phyloP scores from a whole-genome alignment of 2,113 vertebrate species.

The Paradoxurus hermaphroditus region DNA sequence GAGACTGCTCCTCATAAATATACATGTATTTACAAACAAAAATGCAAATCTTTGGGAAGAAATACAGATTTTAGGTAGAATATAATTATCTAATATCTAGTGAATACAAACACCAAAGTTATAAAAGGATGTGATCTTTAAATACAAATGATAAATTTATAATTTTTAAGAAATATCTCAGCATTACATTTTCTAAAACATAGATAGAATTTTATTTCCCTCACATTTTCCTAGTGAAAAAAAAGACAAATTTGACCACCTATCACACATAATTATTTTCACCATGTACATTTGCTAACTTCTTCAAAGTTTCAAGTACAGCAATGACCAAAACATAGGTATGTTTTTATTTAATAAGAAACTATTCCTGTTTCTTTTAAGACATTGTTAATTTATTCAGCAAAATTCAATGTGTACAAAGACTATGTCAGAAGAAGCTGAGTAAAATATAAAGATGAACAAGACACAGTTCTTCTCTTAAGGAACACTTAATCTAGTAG shows the following conservation, averaged over 20 bases:
- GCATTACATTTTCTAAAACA: not conserved
- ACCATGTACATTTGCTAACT: not conserved
- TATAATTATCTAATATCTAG: not conserved
- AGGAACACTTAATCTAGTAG: not conserved
- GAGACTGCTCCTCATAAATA: not conserved
- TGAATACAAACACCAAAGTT: not conserved
- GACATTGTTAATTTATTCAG: not conserved
- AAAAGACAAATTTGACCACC: not conserved
- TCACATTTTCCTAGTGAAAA: not conserved
- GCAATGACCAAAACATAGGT: not conserved
- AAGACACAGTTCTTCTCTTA: not conserved
- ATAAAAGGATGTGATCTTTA: not conserved
- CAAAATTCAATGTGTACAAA: not conserved
- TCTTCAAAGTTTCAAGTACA: not conserved
- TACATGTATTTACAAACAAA: not conserved
- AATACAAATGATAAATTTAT: not conserved
- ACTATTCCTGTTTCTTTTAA: not conserved
- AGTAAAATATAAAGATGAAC: not conserved
- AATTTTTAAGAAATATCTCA: not conserved
- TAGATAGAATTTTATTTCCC: not conserved
- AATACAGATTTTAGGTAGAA: not conserved
- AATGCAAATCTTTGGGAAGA: not conserved
- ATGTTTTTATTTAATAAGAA: not conserved
- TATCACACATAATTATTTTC: not conserved
- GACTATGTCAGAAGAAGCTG: not conserved